Percentiles rank a stretch among this genome's conserved stretches.
These are phyloP conservation scores for Antitype chi DNA, from an alignment of 2,888 invertebrate species.

Conservation along the genomic window DNA sequence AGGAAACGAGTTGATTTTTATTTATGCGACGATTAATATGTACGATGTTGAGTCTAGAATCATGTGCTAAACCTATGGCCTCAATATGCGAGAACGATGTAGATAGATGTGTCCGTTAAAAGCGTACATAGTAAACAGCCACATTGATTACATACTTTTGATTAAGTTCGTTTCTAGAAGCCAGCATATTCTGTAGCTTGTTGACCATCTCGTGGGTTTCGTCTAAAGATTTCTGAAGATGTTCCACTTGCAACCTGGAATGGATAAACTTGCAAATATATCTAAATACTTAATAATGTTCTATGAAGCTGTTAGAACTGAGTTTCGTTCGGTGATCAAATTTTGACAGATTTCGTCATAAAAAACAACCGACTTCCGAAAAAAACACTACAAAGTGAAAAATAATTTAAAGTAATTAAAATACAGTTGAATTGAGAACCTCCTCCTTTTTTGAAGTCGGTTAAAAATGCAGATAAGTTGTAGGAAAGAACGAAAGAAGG, in stretches of 20 bases:
- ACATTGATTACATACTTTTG: conserved; percentile 78
- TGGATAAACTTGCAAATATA: neutral
- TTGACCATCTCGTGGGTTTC: conserved; percentile 87
- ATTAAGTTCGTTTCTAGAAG: conserved; percentile 81
- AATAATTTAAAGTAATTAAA: no score
- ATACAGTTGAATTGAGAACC: no score
- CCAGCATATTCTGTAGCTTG: conserved; percentile 82
- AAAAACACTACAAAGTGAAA: no score
- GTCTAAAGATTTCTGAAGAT: conserved; percentile 84
- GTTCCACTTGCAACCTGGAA: conserved; percentile 86
- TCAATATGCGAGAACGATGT: neutral
- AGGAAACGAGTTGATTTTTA: no score
- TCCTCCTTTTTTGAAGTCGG: no score
- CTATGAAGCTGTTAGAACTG: neutral
- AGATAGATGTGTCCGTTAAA: neutral
- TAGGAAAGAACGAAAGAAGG: neutral
- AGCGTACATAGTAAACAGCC: neutral
- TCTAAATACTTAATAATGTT: neutral
- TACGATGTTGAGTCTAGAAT: no score
- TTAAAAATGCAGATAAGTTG: no score
- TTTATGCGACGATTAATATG: no score
- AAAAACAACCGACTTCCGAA: no score
- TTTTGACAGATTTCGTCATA: neutral
- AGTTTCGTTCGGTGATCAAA: neutral
- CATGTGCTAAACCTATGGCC: no score